A percentile compares a stretch with the other conserved stretches of the same genome.
Evolutionary conservation across 2,797 vertebrate species (phyloP).

Genomic region (Myotis vivesi): DNA sequence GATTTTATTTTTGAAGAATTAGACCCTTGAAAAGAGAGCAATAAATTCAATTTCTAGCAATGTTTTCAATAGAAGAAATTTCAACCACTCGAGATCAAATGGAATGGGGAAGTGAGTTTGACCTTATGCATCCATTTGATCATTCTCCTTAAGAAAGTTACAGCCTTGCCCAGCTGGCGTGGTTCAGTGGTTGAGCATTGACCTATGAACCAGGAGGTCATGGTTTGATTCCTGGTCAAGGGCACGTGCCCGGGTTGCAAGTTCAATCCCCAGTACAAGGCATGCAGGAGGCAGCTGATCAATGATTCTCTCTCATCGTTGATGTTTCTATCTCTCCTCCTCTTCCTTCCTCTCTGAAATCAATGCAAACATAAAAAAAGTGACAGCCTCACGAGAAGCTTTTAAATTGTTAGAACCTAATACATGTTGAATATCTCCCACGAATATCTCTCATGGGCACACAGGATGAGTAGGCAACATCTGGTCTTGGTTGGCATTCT

Average conservation of each 20-base stretch:
- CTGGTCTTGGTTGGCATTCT: not conserved
- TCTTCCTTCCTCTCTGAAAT: not conserved
- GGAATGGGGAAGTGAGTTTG: not conserved
- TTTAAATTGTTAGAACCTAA: not conserved
- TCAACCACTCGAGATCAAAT: not conserved
- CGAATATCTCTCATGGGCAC: not conserved
- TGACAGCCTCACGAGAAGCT: not conserved
- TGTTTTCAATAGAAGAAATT: not conserved
- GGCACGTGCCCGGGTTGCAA: not conserved
- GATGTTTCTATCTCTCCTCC: not conserved
- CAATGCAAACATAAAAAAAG: too few relatives aligned
- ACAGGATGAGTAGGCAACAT: not conserved
- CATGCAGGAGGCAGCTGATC: not conserved
- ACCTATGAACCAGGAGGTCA: not conserved
- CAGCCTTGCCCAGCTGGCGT: not conserved
- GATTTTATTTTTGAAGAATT: slow-evolving; percentile 43
- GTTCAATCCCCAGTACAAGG: not conserved
- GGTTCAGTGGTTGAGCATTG: not conserved
- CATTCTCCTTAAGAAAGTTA: not conserved
- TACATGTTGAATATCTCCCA: not conserved
- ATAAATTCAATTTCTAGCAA: not conserved
- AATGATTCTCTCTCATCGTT: not conserved
- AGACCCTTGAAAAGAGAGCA: not conserved
- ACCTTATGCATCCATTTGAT: not conserved
- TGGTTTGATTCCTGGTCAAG: not conserved